Conservation (phyloP, 1,140 invertebrate genomes). For the Diuraphis noxia region DNA sequence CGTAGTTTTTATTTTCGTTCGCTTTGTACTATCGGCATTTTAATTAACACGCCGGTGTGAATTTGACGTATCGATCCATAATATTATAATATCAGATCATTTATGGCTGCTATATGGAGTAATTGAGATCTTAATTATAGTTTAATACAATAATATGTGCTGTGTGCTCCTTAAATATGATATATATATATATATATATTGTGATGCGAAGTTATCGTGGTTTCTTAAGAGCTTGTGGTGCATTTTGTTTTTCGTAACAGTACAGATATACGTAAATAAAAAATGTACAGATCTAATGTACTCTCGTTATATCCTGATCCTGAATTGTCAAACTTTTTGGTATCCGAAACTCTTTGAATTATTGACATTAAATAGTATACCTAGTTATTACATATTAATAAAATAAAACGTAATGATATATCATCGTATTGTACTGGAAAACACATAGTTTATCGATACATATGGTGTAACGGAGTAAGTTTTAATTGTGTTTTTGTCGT, state of each 20-base stretch:
- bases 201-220: neutral
- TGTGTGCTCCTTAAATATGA: neutral
- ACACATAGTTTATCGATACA: neutral
- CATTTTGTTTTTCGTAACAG: neutral
- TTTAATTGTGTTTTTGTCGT: neutral
- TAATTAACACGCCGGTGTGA: neutral
- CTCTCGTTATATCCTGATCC: neutral
- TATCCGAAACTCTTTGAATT: neutral
- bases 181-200: too few species aligned
- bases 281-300: neutral
- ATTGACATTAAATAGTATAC: conserved; percentile 1
- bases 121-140: neutral
- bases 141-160: too few species aligned
- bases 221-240: neutral
- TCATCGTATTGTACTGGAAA: neutral
- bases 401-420: neutral
- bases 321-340: neutral
- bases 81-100: neutral
- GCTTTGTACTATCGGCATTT: neutral
- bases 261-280: neutral
- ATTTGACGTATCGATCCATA: neutral
- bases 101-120: neutral
- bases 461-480: neutral
- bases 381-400: neutral
- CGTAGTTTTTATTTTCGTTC: neutral